Percentiles rank a stretch among this genome's conserved stretches.
These are phyloP conservation scores for Cynocephalus volans DNA, from an alignment of 2,113 vertebrate species.

Conservation along the genomic window DNA sequence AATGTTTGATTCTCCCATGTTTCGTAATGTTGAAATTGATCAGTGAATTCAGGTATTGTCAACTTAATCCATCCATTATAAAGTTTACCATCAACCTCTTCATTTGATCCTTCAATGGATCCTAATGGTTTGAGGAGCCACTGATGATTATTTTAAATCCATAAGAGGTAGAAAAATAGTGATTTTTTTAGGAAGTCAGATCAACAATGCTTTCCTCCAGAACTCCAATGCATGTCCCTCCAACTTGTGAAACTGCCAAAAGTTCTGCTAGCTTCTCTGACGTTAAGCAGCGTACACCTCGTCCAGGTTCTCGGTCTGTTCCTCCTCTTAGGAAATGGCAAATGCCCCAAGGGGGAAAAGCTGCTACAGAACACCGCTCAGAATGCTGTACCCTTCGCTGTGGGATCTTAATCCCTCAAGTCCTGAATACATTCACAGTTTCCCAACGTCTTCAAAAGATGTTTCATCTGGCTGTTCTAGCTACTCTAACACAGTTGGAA, in stretches of 20 bases:
- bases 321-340: neutral
- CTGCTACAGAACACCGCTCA: neutral
- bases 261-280: neutral
- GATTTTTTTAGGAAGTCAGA: neutral
- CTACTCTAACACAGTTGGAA: neutral
- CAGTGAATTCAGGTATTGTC: neutral
- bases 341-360: neutral
- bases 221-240: neutral
- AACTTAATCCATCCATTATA: neutral
- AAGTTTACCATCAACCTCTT: neutral
- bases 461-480: neutral
- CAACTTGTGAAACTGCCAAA: neutral
- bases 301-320: neutral
- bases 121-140: conserved; percentile 27
- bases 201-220: neutral
- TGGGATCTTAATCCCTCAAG: neutral
- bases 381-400: neutral
- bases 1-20: neutral
- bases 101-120: too few species aligned
- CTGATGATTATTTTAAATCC: neutral
- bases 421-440: neutral
- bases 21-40: conserved; percentile 31
- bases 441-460: neutral
- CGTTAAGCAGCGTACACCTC: neutral
- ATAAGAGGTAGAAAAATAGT: neutral